Conservation (phyloP, 2,113 vertebrate genomes). For the Stercorarius parasiticus region DNA sequence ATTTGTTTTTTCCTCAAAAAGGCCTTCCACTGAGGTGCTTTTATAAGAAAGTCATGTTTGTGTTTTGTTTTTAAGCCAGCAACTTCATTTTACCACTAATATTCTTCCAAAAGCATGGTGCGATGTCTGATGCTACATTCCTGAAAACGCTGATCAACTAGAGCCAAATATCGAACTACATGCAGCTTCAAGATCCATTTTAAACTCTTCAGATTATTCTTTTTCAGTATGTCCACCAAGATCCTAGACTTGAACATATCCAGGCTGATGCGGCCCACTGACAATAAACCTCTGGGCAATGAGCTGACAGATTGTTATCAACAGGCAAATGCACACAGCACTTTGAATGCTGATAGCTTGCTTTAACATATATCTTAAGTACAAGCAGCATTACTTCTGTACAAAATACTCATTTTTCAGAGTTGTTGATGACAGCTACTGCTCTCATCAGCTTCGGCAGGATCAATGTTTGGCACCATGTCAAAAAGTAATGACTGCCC, state of each 20-base stretch:
- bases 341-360: neutral
- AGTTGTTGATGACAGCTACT: neutral
- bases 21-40: neutral
- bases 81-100: neutral
- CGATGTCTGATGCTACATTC: neutral
- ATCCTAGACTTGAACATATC: neutral
- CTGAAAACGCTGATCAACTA: neutral
- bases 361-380: neutral
- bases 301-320: neutral
- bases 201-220: neutral
- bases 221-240: neutral
- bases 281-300: neutral
- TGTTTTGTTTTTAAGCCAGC: neutral
- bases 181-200: neutral
- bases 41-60: neutral
- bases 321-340: accelerated
- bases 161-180: neutral
- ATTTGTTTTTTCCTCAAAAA: neutral
- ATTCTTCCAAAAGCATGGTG: neutral
- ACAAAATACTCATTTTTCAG: neutral
- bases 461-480: neutral
- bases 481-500: neutral
- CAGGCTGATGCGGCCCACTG: neutral
- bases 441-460: neutral
- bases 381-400: neutral